Percentiles rank a stretch among this genome's conserved stretches.
Evolutionary conservation across 2,113 vertebrate species (phyloP).

Genomic region (Phasianus colchicus): DNA sequence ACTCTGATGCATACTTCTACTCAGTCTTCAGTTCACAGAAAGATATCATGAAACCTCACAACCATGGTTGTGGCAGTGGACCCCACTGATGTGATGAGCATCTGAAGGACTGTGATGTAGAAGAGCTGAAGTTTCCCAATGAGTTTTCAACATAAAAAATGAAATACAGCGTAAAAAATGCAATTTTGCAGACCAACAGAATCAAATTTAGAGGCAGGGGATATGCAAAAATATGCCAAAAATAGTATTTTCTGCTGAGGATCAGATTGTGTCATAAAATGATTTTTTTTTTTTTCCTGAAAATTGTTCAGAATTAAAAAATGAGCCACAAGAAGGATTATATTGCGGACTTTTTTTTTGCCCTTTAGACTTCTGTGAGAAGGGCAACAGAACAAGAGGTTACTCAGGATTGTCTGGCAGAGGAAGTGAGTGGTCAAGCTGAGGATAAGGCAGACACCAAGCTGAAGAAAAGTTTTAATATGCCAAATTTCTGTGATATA

Average conservation of each 20-base stretch:
- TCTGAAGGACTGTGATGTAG: neutral
- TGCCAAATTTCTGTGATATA: neutral
- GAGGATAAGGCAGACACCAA: neutral
- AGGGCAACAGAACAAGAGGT: neutral
- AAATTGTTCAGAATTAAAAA: neutral
- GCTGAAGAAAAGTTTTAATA: neutral
- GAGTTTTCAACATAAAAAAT: neutral
- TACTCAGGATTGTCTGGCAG: neutral
- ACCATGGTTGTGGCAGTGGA: neutral
- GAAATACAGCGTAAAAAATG: neutral
- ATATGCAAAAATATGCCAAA: neutral
- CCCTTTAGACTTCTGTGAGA: neutral
- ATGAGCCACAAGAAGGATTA: neutral
- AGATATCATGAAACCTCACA: neutral
- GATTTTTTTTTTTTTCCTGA: neutral
- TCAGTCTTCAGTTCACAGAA: neutral
- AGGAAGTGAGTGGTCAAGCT: neutral
- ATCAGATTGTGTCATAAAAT: neutral
- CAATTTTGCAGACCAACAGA: neutral
- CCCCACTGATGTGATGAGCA: neutral
- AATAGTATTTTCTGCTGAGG: neutral
- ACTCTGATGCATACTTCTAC: neutral
- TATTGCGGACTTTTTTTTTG: neutral
- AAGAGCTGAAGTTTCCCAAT: neutral
- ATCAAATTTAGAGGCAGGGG: neutral